Evolutionary conservation across 2,888 invertebrate genomes (phyloP).

Genomic region (Ecdyonurus torrentis): DNA sequence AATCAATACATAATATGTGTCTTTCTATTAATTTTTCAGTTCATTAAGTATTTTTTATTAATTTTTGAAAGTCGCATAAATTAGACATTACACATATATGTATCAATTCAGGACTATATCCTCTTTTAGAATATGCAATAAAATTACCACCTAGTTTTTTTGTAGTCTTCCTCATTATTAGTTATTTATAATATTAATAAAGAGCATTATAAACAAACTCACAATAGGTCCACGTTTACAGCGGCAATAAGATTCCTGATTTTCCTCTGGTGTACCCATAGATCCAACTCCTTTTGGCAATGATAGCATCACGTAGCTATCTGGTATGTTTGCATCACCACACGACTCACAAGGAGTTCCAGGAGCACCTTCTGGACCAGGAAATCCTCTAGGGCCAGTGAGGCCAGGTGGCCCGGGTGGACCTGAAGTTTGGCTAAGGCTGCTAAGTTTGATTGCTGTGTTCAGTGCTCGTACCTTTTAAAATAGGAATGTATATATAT

Average conservation of each 20-base stretch:
- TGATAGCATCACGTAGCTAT: neutral
- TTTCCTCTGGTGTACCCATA: neutral
- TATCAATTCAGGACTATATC: no score
- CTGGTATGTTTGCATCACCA: neutral
- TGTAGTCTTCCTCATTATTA: neutral
- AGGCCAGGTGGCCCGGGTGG: constrained; percentile 31
- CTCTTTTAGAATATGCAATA: no score
- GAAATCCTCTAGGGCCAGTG: constrained; percentile 28
- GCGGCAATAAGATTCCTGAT: constrained; percentile 40
- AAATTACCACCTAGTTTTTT: no score
- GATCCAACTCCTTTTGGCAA: neutral
- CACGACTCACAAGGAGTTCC: constrained; percentile 13
- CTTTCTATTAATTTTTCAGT: no score
- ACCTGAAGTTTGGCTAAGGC: constrained; percentile 32
- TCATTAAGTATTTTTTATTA: no score
- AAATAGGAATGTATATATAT: no score
- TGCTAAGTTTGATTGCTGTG: constrained; percentile 32
- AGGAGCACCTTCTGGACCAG: constrained; percentile 22
- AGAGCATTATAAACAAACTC: constrained; percentile 16
- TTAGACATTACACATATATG: no score
- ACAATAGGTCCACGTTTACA: constrained; percentile 50
- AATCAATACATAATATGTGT: no score
- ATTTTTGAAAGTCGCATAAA: no score
- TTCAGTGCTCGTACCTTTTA: constrained; percentile 35
- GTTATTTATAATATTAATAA: neutral